Evolutionary conservation across 2,888 invertebrate species (phyloP).

Genomic region (Xestobium rufovillosum): DNA sequence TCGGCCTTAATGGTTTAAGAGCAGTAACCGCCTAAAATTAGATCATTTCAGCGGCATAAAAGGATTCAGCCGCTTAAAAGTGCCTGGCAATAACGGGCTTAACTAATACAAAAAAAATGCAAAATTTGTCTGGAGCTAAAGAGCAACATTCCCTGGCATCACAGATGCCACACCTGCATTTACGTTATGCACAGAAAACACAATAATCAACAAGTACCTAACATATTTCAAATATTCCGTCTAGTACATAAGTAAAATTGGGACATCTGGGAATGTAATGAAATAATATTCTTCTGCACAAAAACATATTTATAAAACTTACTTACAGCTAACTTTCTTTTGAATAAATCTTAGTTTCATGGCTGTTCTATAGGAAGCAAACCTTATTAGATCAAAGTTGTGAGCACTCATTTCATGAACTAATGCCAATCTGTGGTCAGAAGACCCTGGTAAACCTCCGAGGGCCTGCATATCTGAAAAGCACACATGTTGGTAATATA

Average conservation of each 20-base stretch:
- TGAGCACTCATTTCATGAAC: slow-evolving; percentile 82
- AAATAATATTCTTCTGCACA: slow-evolving; percentile 1
- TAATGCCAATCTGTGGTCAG: slow-evolving; percentile 66
- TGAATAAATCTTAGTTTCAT: slow-evolving; percentile 96
- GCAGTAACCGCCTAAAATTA: too few species aligned
- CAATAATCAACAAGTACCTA: too few species aligned
- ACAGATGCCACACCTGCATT: background rate
- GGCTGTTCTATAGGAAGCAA: slow-evolving; percentile 96
- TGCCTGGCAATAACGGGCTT: too few species aligned
- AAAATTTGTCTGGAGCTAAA: background rate
- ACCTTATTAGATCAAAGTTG: slow-evolving; percentile 92
- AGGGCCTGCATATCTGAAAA: slow-evolving; percentile 37
- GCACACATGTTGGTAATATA: background rate
- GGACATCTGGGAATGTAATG: too few species aligned
- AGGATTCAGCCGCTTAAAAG: too few species aligned
- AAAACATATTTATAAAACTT: slow-evolving; percentile 12
- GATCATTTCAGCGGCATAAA: too few species aligned
- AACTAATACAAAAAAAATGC: too few species aligned
- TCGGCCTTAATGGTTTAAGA: too few species aligned
- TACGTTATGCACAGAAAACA: too few species aligned
- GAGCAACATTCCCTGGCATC: slow-evolving; percentile 1
- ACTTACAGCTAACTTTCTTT: slow-evolving; percentile 93
- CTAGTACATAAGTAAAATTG: too few species aligned
- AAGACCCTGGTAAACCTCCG: slow-evolving; percentile 38
- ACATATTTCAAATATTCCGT: too few species aligned